phyloP scores from a whole-genome alignment of 2,888 invertebrate genomes.

The Meloe dianella region DNA sequence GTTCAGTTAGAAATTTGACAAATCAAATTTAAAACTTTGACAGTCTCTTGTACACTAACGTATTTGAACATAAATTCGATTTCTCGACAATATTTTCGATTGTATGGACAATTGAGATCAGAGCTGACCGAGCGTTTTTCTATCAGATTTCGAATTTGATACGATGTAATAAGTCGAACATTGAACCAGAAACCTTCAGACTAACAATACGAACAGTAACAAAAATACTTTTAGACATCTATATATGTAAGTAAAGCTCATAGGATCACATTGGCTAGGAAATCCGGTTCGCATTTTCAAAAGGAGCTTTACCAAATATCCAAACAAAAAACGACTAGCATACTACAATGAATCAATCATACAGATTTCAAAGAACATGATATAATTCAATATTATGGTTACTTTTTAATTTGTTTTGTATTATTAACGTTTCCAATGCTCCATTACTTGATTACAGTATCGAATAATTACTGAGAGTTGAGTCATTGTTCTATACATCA shows the following conservation, averaged over 20 bases:
- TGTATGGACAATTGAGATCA: background rate
- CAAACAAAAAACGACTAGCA: background rate
- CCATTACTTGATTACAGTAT: background rate
- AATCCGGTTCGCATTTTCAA: slow-evolving; percentile 5
- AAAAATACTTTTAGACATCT: background rate
- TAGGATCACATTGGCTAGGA: background rate
- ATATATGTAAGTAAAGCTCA: slow-evolving; percentile 9
- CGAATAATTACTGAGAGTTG: background rate
- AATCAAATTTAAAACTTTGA: background rate
- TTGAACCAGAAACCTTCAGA: background rate
- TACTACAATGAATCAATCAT: background rate
- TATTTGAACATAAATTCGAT: too few species aligned
- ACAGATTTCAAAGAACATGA: background rate
- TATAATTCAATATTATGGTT: background rate
- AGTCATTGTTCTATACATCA: background rate
- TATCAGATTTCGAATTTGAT: background rate
- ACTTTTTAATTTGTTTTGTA: background rate
- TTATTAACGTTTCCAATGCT: background rate
- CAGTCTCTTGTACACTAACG: too few species aligned
- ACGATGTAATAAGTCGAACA: background rate
- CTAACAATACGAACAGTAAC: background rate
- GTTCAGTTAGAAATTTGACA: background rate
- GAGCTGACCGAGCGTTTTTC: background rate
- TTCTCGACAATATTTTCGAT: too few species aligned
- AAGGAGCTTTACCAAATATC: background rate